Percentiles rank a stretch among this genome's conserved stretches.
Evolutionary conservation across 2,888 invertebrate genomes (phyloP).

Genomic region (Campoplex capitator): DNA sequence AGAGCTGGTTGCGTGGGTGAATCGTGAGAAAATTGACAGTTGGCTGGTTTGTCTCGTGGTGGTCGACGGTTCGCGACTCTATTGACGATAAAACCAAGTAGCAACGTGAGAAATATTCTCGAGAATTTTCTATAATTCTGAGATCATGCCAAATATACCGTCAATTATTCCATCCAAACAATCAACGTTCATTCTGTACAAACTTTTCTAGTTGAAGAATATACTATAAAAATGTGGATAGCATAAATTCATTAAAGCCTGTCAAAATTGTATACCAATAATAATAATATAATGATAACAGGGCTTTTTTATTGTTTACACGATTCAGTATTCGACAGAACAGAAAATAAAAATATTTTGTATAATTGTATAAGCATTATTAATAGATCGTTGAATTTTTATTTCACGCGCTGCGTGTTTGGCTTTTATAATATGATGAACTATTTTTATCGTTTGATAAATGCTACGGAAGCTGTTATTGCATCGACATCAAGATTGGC

Average conservation of each 20-base stretch:
- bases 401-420: not conserved
- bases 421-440: not conserved
- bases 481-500: conserved; percentile 61
- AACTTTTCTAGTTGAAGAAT: not conserved
- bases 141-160: conserved; percentile 16
- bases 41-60: conserved; percentile 81
- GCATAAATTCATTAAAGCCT: not conserved
- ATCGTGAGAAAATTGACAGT: conserved; percentile 81
- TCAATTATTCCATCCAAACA: too few species aligned
- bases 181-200: conserved; percentile 21
- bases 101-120: conserved; percentile 73
- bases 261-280: too few species aligned
- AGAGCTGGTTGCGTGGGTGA: conserved; percentile 73
- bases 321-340: not conserved
- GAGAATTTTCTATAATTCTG: conserved; percentile 53
- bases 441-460: not conserved
- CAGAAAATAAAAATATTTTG: not conserved
- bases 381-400: not conserved
- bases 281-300: not conserved
- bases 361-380: not conserved
- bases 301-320: not conserved
- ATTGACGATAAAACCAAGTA: conserved; percentile 80
- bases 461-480: conserved; percentile 21
- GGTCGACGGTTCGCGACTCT: conserved; percentile 80
- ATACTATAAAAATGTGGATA: not conserved